These are phyloP conservation scores for Drosophila sp. DNA, from an alignment of 1,140 invertebrate species.

Conservation along the genomic window DNA sequence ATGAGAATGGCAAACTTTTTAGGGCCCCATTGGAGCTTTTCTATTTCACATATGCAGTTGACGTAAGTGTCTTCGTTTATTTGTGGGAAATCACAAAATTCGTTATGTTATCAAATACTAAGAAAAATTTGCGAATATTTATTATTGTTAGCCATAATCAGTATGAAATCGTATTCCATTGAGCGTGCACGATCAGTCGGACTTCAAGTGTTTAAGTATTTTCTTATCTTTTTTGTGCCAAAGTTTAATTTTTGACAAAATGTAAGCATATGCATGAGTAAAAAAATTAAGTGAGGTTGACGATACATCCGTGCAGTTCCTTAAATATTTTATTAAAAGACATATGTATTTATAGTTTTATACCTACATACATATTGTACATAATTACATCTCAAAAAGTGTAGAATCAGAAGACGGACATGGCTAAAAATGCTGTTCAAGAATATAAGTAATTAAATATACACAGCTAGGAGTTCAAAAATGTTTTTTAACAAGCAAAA, in stretches of 20 bases:
- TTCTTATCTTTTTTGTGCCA: background rate
- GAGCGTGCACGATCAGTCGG: background rate
- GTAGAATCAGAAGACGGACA: too few relatives aligned
- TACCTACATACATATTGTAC: too few relatives aligned
- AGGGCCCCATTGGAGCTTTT: background rate
- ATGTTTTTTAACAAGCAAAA: too few relatives aligned
- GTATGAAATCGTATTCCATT: background rate
- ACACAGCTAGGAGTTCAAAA: too few relatives aligned
- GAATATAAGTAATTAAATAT: too few relatives aligned
- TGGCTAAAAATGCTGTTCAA: too few relatives aligned
- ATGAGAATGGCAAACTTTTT: background rate
- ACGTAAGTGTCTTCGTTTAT: background rate
- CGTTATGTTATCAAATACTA: background rate
- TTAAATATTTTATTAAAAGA: too few relatives aligned
- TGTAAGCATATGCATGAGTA: too few relatives aligned
- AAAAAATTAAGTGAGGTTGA: too few relatives aligned
- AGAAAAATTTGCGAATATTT: background rate
- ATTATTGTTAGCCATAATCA: background rate
- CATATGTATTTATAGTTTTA: too few relatives aligned
- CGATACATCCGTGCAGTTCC: too few relatives aligned
- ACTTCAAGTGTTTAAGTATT: background rate
- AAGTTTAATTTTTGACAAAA: background rate
- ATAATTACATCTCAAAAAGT: too few relatives aligned
- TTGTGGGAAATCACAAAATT: constrained; percentile 1
- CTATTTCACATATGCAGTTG: background rate